Evolutionary conservation across 2,113 vertebrate genomes (phyloP), one percentile per base, ranked within the genome.

Genomic region (Himantopus leucocephalus): DNA sequence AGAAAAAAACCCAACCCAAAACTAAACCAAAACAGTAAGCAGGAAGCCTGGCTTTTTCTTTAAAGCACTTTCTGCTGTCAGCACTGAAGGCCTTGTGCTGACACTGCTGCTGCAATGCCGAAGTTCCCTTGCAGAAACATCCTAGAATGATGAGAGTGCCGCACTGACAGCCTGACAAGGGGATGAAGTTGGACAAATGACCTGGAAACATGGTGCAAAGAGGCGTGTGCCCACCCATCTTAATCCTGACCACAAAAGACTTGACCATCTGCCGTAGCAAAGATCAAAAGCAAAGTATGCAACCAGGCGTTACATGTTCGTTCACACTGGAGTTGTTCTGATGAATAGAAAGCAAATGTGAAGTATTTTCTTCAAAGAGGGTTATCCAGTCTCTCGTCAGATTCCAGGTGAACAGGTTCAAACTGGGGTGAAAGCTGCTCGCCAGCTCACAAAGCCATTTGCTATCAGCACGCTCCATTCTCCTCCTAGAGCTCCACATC

Each of bases 291-390:
- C 66, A 37, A 37, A 62, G 39, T 4, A 13, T 7, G 30, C n/a
- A 81, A 22, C 20, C 52, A 63, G 35, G 41, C 13, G 0, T 17
- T 20, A 4, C 29, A 3, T 0, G 2, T 23, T 53, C 4, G 5
- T 53, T 43, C 73, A 26, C 66, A 17, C 9, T 19, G 78, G 43
- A 41, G 26, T 0, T 93, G 73, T 34, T 79, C 32, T 24, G 58
- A 72, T 41, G 35, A 76, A 37, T 1, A 47, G 19, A 9, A 45
- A 83, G 39, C n/a, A 68, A 76, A 80, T 1, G 11, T 50, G 50
- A 74, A 26, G 34, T 6, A 11, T 59, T 88, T 89, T 59, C 72
- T 45, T 35, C 64, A 27, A 48, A 48, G 23, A 24, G 12, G 22
- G 22, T 48, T 45, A 37, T 23, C 27, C 45, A 55, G 7, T 26